Evolutionary conservation across 2,113 vertebrate genomes (phyloP), one percentile per base, ranked within the genome.

Genomic region (Mastomys coucha): DNA sequence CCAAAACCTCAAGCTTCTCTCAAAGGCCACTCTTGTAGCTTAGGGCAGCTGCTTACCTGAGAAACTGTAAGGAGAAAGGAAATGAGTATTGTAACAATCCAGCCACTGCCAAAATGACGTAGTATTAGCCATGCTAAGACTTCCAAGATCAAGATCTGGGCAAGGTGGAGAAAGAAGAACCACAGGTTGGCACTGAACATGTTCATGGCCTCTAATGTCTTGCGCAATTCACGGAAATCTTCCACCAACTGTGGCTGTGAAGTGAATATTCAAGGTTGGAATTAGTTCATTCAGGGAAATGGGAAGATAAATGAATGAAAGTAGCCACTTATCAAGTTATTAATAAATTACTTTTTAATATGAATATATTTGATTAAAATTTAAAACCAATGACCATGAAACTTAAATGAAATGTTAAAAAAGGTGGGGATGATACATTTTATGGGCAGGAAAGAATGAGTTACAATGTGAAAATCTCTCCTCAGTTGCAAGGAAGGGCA

Each of bases 121-220:
- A 99, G 56, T n/a, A 99, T 97, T 39, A 99, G 80, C 99, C 99
- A 99, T 56, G 99, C 99, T 69, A 99, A 36, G 84, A 96, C 95
- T 97, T 99, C 99, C 98, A 99, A 98, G 60, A 98, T 94, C 76
- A 99, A 89, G 56, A 99, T 99, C 95, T 99, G 99, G 77, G 92
- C 95, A 67, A 99, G 87, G 87, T 99, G 99, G 77, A 99, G 98
- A 45, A 97, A 98, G 98, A 99, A 99, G 98, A 99, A 99, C 67
- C 98, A 84, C 42, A 98, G 98, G 58, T 93, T 98, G 33, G 99
- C 98, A 53, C 14, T 94, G 91, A 99, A 99, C 96, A 99, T 98
- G 51, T 99, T 98, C 98, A 99, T 98, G 0, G 98, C 96, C 95
- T 99, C 99, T 0, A 98, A 98, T 2, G 98, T 98, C 8, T 97